Conservation (phyloP, 2,113 vertebrate species). For the Monopterus albus region DNA sequence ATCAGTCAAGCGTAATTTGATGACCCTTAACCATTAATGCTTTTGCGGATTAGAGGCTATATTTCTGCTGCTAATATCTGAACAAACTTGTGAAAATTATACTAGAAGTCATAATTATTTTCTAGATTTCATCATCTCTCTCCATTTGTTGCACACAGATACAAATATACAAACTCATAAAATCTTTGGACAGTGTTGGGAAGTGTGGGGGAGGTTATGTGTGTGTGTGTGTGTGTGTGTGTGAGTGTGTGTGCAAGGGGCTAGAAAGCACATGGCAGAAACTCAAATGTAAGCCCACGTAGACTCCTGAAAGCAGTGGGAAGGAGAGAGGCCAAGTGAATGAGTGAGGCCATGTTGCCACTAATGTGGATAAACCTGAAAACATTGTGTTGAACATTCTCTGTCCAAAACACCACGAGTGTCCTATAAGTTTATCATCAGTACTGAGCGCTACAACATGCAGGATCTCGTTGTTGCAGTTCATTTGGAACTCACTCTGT, state of each 20-base stretch:
- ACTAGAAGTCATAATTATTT: slow-evolving; percentile 10
- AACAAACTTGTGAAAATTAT: slow-evolving; percentile 4
- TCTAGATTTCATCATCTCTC: slow-evolving; percentile 11
- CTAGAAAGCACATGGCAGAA: slow-evolving; percentile 77
- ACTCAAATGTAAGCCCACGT: slow-evolving; percentile 78
- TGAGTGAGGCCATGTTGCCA: slow-evolving; percentile 57
- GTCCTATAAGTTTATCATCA: neutral
- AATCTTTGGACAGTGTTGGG: slow-evolving; percentile 54
- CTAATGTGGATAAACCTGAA: slow-evolving; percentile 38
- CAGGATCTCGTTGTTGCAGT: no score
- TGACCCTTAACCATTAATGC: neutral
- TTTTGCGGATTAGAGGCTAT: slow-evolving; percentile 6
- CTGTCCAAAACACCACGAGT: neutral
- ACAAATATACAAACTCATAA: slow-evolving; percentile 56
- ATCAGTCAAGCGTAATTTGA: neutral
- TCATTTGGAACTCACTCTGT: no score
- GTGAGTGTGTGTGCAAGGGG: slow-evolving; percentile 40
- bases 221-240: slow-evolving; percentile 6
- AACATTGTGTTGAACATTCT: slow-evolving; percentile 1
- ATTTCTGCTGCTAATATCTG: neutral
- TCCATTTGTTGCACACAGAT: slow-evolving; percentile 12
- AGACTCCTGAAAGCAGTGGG: slow-evolving; percentile 74
- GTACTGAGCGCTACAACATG: neutral
- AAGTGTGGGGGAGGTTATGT: slow-evolving; percentile 60
- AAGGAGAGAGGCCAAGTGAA: slow-evolving; percentile 63